Percentiles rank a stretch among this genome's conserved stretches.
Evolutionary conservation across 2,888 invertebrate species (phyloP).

Genomic region (Cataglyphis albicans): DNA sequence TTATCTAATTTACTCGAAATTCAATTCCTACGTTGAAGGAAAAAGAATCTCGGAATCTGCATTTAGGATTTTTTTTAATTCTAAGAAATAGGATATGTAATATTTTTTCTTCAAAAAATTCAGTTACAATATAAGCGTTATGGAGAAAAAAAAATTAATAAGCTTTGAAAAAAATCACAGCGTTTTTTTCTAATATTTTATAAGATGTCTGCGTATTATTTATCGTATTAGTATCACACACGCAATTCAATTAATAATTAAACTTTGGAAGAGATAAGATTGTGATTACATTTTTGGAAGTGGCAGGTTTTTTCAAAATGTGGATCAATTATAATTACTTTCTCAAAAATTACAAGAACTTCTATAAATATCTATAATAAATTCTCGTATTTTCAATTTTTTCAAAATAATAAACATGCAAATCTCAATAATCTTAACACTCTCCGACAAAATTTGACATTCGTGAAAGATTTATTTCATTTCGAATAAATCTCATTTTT

Average conservation of each 20-base stretch:
- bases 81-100: neutral
- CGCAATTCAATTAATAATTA: neutral
- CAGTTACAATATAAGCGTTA: too few relatives aligned
- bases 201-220: neutral
- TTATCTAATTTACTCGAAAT: slow-evolving; percentile 38
- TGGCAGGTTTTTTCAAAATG: neutral
- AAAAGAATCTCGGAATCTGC: slow-evolving; percentile 12
- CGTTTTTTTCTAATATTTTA: neutral
- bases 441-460: neutral
- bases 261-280: slow-evolving; percentile 7
- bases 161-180: neutral
- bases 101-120: neutral
- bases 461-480: neutral
- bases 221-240: neutral
- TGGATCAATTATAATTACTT: neutral
- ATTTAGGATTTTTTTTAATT: slow-evolving; percentile 14
- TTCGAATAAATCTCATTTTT: slow-evolving; percentile 12
- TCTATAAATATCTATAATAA: slow-evolving; percentile 6
- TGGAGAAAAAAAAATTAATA: neutral
- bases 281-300: neutral
- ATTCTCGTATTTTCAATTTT: neutral
- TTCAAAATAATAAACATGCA: neutral
- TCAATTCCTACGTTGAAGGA: slow-evolving; percentile 66
- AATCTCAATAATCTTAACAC: neutral
- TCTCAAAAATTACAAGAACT: neutral